Evolutionary conservation across 2,797 vertebrate species (phyloP).

Genomic region (Acanthornis magna): DNA sequence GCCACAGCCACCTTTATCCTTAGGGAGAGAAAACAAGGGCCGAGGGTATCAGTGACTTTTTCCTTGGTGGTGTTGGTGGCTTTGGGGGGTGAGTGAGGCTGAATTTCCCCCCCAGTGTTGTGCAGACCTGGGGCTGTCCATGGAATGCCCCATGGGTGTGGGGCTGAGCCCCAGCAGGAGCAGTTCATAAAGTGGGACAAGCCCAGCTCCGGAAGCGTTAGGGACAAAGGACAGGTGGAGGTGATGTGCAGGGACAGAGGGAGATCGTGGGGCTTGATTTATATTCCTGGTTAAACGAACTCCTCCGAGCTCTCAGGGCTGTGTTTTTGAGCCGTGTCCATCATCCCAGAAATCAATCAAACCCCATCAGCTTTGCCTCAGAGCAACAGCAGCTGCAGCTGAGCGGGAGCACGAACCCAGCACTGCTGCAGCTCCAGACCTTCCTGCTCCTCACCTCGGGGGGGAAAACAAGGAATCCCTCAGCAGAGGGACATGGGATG

Average conservation of each 20-base stretch:
- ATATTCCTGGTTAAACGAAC: background rate
- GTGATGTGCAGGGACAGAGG: background rate
- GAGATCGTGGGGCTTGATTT: background rate
- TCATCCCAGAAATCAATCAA: conserved; percentile 9
- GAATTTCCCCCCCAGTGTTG: background rate
- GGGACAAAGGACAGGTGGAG: background rate
- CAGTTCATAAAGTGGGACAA: background rate
- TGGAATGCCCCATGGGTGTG: background rate
- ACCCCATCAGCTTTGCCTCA: conserved; percentile 20
- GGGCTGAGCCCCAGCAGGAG: background rate
- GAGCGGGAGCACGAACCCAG: background rate
- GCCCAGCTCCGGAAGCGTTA: rapidly evolving
- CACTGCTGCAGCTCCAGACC: background rate
- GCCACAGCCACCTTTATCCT: background rate
- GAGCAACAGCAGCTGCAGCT: conserved; percentile 43
- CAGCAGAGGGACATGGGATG: rapidly evolving
- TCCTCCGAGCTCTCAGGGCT: background rate
- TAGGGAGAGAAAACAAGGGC: rapidly evolving
- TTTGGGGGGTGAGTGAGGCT: background rate
- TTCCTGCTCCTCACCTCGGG: background rate
- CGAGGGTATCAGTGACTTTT: background rate
- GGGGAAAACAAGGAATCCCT: background rate
- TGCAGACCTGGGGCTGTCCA: rapidly evolving
- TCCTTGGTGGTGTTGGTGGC: background rate
- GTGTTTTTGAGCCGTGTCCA: background rate